Evolutionary conservation across 1,140 invertebrate genomes (phyloP).

Genomic region (Saccostrea glomerata): DNA sequence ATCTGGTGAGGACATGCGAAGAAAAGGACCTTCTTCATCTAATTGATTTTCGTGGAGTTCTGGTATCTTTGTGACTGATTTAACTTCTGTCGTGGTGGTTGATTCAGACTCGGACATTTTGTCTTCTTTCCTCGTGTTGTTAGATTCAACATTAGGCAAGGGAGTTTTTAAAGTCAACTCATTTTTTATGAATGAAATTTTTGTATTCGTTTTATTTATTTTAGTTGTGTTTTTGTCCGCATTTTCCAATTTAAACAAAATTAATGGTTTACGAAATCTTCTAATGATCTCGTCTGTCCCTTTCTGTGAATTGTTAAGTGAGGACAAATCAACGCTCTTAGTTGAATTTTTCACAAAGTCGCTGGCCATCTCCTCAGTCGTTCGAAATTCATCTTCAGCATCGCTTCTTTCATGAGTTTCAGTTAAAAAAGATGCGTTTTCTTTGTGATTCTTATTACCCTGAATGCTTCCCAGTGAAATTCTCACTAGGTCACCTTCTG

Average conservation of each 20-base stretch:
- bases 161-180: background rate
- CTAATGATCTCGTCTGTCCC: background rate
- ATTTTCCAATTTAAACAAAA: background rate
- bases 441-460: background rate
- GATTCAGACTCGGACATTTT: background rate
- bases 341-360: background rate
- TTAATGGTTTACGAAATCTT: background rate
- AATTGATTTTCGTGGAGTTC: background rate
- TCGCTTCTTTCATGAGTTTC: background rate
- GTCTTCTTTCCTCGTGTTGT: background rate
- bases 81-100: background rate
- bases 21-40: background rate
- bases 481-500: constrained; percentile 12
- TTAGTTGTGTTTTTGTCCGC: background rate
- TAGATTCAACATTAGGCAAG: background rate
- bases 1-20: background rate
- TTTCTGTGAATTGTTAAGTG: background rate
- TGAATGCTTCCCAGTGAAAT: background rate
- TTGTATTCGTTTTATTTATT: background rate
- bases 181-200: background rate
- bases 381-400: background rate
- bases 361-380: background rate
- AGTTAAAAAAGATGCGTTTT: background rate
- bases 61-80: background rate
- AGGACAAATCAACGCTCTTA: background rate